Conservation (phyloP, 2,888 invertebrate genomes). For the Agapostemon virescens region DNA sequence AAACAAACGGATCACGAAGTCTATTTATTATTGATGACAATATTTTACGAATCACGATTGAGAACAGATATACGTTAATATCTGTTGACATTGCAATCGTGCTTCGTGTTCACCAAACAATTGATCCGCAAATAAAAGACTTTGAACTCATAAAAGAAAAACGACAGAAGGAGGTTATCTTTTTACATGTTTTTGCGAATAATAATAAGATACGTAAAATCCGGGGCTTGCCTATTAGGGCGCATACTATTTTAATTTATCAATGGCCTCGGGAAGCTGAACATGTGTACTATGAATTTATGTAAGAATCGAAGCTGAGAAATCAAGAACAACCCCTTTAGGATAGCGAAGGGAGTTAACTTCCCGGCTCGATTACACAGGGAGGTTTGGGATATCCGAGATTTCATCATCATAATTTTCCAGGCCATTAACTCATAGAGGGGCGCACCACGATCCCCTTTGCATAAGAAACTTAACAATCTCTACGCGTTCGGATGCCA, state of each 20-base stretch:
- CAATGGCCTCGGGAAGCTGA: conserved; percentile 21
- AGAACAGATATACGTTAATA: too few relatives aligned
- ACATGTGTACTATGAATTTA: conserved; percentile 51
- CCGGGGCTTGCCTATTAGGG: not conserved
- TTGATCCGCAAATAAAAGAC: too few relatives aligned
- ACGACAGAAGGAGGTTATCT: too few relatives aligned
- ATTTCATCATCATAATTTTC: conserved; percentile 80
- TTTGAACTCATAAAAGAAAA: too few relatives aligned
- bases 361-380: conserved; percentile 61
- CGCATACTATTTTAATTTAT: conserved; percentile 25
- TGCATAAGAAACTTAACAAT: conserved; percentile 74
- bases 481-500: conserved; percentile 55
- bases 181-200: too few relatives aligned
- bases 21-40: too few relatives aligned
- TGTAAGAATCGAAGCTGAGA: conserved; percentile 43
- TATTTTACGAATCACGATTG: too few relatives aligned
- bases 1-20: too few relatives aligned
- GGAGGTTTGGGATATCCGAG: conserved; percentile 68
- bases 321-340: conserved; percentile 66
- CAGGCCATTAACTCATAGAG: conserved; percentile 76
- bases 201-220: conserved; percentile 12
- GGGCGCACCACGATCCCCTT: conserved; percentile 67
- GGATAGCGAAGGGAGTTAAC: conserved; percentile 53
- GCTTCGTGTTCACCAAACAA: too few relatives aligned
- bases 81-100: too few relatives aligned